A percentile compares a stretch with the other conserved stretches of the same genome.
Conservation (phyloP, 2,888 invertebrate genomes). For the Drosophila leonis region DNA sequence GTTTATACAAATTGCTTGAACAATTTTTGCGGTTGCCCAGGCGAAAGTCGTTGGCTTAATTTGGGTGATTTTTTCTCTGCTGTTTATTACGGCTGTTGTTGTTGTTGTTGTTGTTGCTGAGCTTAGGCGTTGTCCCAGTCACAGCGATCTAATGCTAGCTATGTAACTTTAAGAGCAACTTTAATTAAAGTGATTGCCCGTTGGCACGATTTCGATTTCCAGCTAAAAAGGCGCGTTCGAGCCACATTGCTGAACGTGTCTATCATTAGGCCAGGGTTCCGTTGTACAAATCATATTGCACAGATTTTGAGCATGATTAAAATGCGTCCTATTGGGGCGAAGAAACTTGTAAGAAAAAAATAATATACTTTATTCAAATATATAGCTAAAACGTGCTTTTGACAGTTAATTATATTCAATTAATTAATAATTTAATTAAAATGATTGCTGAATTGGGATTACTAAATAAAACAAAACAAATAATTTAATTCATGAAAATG, state of each 20-base stretch:
- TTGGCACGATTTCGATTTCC: slow-evolving; percentile 70
- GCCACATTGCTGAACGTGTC: slow-evolving; percentile 44
- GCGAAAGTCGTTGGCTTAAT: slow-evolving; percentile 70
- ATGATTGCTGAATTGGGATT: too few species aligned
- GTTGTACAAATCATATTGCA: slow-evolving; percentile 29
- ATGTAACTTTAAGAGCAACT: slow-evolving; percentile 57
- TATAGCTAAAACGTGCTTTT: neutral
- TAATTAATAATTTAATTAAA: neutral
- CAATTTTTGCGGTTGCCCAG: slow-evolving; percentile 60
- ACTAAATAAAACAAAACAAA: neutral
- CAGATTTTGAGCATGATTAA: slow-evolving; percentile 24
- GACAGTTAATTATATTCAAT: neutral
- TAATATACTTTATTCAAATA: neutral
- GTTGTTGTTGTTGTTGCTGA: slow-evolving; percentile 26
- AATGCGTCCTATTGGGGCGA: slow-evolving; percentile 10
- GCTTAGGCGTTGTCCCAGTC: slow-evolving; percentile 67
- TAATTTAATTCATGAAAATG: neutral
- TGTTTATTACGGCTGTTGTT: slow-evolving; percentile 13
- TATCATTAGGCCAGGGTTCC: slow-evolving; percentile 50
- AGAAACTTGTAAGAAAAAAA: neutral
- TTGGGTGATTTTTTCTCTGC: slow-evolving; percentile 34
- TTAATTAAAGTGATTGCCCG: slow-evolving; percentile 72
- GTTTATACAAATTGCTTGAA: slow-evolving; percentile 69
- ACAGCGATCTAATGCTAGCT: slow-evolving; percentile 51
- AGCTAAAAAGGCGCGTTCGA: slow-evolving; percentile 50